Conservation (phyloP, 2,113 vertebrate species). For the Laterallus jamaicensis region DNA sequence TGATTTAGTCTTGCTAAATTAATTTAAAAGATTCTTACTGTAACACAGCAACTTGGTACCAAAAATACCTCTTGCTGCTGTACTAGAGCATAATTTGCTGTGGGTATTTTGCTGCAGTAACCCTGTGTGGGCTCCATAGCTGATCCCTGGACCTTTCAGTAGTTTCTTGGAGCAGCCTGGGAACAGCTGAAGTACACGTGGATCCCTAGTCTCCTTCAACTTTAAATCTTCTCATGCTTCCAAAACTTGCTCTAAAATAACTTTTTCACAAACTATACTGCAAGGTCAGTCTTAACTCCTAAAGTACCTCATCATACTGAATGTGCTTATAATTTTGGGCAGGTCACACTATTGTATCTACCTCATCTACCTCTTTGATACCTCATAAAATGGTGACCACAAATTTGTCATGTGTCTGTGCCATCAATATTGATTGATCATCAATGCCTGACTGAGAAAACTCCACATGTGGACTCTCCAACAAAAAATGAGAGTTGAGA, state of each 20-base stretch:
- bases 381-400: neutral
- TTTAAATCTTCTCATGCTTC: neutral
- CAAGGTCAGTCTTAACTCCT: neutral
- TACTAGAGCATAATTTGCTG: neutral
- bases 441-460: rapidly evolving
- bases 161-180: neutral
- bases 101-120: rapidly evolving
- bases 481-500: neutral
- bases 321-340: rapidly evolving
- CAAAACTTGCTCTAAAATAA: neutral
- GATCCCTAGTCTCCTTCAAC: neutral
- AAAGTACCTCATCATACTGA: neutral
- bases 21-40: neutral
- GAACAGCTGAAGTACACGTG: rapidly evolving
- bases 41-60: neutral
- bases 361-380: neutral
- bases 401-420: rapidly evolving
- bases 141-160: neutral
- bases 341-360: neutral
- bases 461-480: neutral
- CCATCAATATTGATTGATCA: neutral
- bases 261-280: neutral
- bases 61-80: neutral
- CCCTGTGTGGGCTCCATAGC: neutral
- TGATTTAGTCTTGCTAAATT: neutral